Conservation (phyloP, 2,797 vertebrate species). For the Mastacembelus armatus region DNA sequence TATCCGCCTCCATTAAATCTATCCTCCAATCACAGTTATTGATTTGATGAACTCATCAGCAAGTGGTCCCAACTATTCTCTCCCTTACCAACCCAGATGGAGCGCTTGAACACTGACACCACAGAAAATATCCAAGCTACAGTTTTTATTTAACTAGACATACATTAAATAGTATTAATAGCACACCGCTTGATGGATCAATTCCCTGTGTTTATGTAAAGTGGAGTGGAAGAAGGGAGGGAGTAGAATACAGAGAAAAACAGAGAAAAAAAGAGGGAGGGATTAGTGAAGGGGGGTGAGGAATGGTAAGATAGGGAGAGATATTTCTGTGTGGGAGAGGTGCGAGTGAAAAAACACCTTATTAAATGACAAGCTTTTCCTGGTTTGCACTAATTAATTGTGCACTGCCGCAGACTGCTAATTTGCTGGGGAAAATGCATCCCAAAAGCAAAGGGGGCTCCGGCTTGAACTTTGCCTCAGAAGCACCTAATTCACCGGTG, state of each 20-base stretch:
- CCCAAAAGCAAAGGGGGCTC: constrained; percentile 86
- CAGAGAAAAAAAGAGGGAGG: constrained; percentile 31
- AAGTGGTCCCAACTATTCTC: constrained; percentile 80
- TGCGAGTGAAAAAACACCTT: constrained; percentile 86
- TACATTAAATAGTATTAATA: constrained; percentile 94
- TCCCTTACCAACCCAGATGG: constrained; percentile 78
- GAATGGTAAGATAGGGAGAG: constrained; percentile 60
- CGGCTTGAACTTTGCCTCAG: constrained; percentile 92
- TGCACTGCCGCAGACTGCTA: constrained; percentile 90
- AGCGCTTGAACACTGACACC: constrained; percentile 79
- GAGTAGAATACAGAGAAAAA: constrained; percentile 28
- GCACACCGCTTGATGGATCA: constrained; percentile 92
- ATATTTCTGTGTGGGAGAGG: constrained; percentile 70
- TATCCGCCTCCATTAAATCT: constrained; percentile 49
- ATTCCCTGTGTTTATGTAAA: constrained; percentile 93
- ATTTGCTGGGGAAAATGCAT: constrained; percentile 88
- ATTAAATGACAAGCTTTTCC: constrained; percentile 98
- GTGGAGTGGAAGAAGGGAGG: constrained; percentile 81
- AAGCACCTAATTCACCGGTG: constrained; percentile 90
- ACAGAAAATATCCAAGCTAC: constrained; percentile 81
- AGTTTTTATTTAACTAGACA: constrained; percentile 90
- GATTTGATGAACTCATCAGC: constrained; percentile 80
- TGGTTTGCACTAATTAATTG: constrained; percentile 95
- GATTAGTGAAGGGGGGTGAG: constrained; percentile 53
- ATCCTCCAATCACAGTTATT: constrained; percentile 78